A percentile compares a stretch with the other conserved stretches of the same genome.
These are phyloP conservation scores for Silurus aristotelis DNA, from an alignment of 2,797 vertebrate genomes.

Conservation along the genomic window DNA sequence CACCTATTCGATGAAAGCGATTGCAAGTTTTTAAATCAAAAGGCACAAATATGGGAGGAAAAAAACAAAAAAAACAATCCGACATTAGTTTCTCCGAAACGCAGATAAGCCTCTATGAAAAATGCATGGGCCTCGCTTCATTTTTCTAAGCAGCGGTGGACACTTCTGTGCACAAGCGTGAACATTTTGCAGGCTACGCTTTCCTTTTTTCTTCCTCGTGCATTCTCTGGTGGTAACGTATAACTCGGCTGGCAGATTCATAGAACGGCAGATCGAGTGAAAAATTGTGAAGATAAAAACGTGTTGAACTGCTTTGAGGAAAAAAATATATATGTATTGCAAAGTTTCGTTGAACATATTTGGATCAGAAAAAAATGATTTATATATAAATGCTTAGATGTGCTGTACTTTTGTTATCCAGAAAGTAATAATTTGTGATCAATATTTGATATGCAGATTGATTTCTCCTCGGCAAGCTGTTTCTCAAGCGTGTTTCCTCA, in stretches of 20 bases:
- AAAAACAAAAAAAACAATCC: not conserved
- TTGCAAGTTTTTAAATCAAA: not conserved
- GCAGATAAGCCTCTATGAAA: not conserved
- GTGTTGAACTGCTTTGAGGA: not conserved
- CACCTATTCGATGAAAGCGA: no score
- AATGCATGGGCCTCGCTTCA: not conserved
- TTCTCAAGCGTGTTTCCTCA: no score
- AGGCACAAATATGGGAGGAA: not conserved
- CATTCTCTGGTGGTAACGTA: not conserved
- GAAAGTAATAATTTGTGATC: no score
- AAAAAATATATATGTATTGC: no score
- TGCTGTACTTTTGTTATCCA: no score
- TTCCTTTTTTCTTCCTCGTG: no score
- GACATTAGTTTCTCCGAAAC: not conserved
- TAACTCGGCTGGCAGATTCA: not conserved
- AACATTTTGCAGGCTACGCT: not conserved
- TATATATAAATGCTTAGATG: no score
- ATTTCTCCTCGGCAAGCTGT: no score
- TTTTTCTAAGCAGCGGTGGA: not conserved
- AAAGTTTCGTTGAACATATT: no score
- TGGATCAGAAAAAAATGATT: no score
- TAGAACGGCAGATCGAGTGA: slow-evolving; percentile 17
- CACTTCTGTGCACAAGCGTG: not conserved
- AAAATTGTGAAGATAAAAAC: not conserved
- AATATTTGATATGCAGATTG: no score